Base-by-base conservation (phyloP, 1,140 invertebrate genomes). In the Uloborus diversus region DNA sequence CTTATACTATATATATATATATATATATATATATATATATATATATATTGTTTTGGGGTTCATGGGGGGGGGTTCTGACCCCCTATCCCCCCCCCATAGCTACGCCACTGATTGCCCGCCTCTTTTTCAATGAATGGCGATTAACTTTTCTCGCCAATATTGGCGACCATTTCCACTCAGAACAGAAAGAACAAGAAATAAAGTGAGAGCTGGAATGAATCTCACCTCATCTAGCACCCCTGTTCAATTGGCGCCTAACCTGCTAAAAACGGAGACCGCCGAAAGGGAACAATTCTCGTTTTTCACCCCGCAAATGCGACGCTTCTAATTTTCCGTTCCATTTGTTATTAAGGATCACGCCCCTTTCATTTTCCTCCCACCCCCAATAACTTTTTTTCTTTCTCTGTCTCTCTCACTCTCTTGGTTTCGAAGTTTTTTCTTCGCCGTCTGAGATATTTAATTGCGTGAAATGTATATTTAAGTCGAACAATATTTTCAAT, bases 311-410 rank as follows among this genome's bases (percentile, higher is more conserved):
- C 73, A 32, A 78, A 65, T 78, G 73, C 73, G 73, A 78, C 73
- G 66, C 62, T 78, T 78, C 73, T 78, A 78, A 78, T 78, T 78
- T 78, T 78, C 73, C 73, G 73, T 78, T 78, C 73, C 73, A 78
- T 78, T 78, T 78, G 73, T 78, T 65, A 65, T 51, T 66, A 78
- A 66, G 62, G 62, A 78, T 57, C 49, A n/a, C n/a, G 28, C 71
- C 66, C 56, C 57, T 42, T 27, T 42, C 30, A 71, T 37, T 49
- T 32, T 35, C 23, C 25, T 23, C 1, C 0, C 49, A 9, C 13
- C 49, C 23, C 9, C 17, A n/a, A 53, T n/a, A n/a, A n/a, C 57
- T 61, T 61, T 56, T 56, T 20, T 23, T 61, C 23, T 61, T 27
- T n/a, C n/a, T 7, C 7, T 23, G n/a, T 23, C 51, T 53, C 51